Percentiles rank a stretch among this genome's conserved stretches.
phyloP scores from a whole-genome alignment of 2,888 invertebrate genomes.

The Gnatocerus cornutus region DNA sequence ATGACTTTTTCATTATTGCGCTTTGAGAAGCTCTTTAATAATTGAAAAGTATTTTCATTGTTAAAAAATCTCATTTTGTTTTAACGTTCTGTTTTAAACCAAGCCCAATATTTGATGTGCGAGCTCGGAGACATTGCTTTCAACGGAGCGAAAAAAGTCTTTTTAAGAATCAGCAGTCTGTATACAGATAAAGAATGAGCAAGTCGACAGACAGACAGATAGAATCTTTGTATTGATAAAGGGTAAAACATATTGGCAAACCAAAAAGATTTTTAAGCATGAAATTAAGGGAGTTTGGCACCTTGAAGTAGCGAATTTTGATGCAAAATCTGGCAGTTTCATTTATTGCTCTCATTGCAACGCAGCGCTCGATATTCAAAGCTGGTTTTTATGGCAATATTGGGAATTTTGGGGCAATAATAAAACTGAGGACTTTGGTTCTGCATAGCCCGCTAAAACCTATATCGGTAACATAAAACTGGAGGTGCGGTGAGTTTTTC shows the following conservation, averaged over 20 bases:
- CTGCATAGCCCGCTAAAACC: background rate
- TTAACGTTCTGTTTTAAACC: constrained; percentile 3
- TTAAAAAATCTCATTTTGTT: background rate
- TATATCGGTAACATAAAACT: constrained; percentile 14
- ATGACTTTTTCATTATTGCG: too few relatives aligned
- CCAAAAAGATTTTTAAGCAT: too few relatives aligned
- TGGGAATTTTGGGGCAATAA: background rate
- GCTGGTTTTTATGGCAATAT: background rate
- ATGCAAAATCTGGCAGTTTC: too few relatives aligned
- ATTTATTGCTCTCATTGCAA: too few relatives aligned
- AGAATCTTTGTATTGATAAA: too few relatives aligned
- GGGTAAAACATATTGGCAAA: too few relatives aligned
- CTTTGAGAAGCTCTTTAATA: too few relatives aligned
- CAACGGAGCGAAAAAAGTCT: constrained; percentile 17
- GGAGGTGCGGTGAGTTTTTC: constrained; percentile 32
- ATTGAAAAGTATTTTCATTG: background rate
- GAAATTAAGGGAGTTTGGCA: too few relatives aligned
- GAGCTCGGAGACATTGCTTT: constrained; percentile 1
- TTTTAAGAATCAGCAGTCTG: constrained; percentile 14
- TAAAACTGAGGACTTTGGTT: background rate
- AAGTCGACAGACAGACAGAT: too few relatives aligned
- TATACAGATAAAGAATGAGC: constrained; percentile 25
- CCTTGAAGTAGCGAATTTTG: too few relatives aligned
- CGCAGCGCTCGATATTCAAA: too few relatives aligned
- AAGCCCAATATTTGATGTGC: constrained; percentile 14